These are phyloP conservation scores for Xylocampa areola DNA, from an alignment of 2,888 invertebrate genomes.

Conservation along the genomic window DNA sequence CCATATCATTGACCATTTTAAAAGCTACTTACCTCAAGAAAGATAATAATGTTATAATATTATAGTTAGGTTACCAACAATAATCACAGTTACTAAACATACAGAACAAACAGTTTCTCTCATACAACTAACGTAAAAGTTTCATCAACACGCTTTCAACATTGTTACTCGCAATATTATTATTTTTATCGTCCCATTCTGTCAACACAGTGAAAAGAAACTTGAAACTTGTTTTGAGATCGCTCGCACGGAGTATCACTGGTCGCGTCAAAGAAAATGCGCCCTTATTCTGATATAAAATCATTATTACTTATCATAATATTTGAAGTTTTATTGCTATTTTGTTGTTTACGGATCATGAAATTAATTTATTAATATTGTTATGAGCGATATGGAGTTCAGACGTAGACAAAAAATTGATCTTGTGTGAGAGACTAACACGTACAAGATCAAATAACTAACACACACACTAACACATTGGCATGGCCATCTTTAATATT, in stretches of 20 bases:
- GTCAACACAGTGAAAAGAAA: slow-evolving; percentile 48
- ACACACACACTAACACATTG: too few species aligned
- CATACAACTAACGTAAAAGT: slow-evolving; percentile 34
- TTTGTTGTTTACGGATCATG: slow-evolving; percentile 37
- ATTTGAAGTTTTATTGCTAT: slow-evolving; percentile 35
- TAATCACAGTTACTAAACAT: background rate
- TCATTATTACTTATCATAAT: slow-evolving; percentile 41
- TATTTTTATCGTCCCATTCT: slow-evolving; percentile 53
- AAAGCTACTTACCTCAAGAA: too few species aligned
- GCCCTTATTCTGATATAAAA: slow-evolving; percentile 46
- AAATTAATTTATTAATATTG: slow-evolving; percentile 22
- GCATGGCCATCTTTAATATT: too few species aligned
- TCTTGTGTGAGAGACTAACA: too few species aligned
- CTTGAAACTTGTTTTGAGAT: slow-evolving; percentile 41
- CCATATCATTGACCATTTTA: too few species aligned
- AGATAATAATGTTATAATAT: too few species aligned
- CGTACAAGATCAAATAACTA: too few species aligned
- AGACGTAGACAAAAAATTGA: too few species aligned
- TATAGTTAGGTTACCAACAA: background rate
- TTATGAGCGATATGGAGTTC: too few species aligned
- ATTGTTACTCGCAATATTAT: slow-evolving; percentile 43
- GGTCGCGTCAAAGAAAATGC: slow-evolving; percentile 36
- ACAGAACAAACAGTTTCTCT: slow-evolving; percentile 14
- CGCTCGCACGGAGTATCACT: slow-evolving; percentile 32
- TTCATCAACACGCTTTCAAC: slow-evolving; percentile 35